Evolutionary conservation across 2,797 vertebrate genomes (phyloP), one percentile per base, ranked within the genome.

Genomic region (Eremophila alpestris): DNA sequence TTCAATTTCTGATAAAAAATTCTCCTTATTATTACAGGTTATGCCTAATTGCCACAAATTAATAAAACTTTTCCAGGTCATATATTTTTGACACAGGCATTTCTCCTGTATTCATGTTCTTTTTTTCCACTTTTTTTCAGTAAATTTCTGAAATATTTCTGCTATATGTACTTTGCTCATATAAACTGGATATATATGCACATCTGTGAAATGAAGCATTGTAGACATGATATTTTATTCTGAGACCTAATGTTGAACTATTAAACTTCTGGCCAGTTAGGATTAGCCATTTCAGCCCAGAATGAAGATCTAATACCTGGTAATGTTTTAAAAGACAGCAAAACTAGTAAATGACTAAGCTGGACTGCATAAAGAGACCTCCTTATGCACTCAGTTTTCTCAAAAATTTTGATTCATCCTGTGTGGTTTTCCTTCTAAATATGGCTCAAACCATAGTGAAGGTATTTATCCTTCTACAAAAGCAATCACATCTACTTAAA

Each of bases 1-100:
- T 93, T 92, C 40, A 92, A 54, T 88, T 97, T 95, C 81, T 94
- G 86, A 93, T 96, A 94, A 96, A 96, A 94, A 76, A 16, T 91
- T 96, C 71, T 89, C 63, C 48, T 63, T 89, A 75, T 97, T 91
- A 84, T 93, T 91, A 89, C 56, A 94, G 29, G 11, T 83, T 92
- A 70, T 90, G 38, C 5, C 21, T 95, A 96, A 96, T 96, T 93
- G 94, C 59, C 68, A 7, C 48, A 92, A 96, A 80, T 82, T 36
- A 94, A 83, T 91, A 88, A 89, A 95, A 95, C 4, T 23, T 81
- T 4, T 54, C 52, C 9, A 52, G 77, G 80, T 79, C 43, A 65
- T 34, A 20, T 30, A 90, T 30, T 77, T 94, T 90, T 94, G 24
- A 83, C 46, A 84, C 11, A 74, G 51, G 27, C 3, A 20, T 48